Conservation (phyloP, 2,888 invertebrate species). For the Cloeon dipterum region DNA sequence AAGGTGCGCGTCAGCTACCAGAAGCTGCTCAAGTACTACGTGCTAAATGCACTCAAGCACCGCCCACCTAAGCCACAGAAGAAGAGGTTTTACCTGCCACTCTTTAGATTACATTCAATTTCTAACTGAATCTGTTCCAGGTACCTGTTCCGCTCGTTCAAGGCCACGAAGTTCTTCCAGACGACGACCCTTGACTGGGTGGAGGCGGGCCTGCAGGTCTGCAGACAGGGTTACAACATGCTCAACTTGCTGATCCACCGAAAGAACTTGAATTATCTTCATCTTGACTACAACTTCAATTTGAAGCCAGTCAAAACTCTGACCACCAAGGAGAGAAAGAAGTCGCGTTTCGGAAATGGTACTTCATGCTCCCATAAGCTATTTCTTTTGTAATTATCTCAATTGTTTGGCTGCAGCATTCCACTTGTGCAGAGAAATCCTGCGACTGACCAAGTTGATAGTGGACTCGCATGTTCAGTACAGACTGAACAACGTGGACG, state of each 20-base stretch:
- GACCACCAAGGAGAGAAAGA: slow-evolving; percentile 98
- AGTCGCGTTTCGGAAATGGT: slow-evolving; percentile 91
- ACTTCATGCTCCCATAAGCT: too few species aligned
- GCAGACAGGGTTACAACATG: slow-evolving; percentile 99
- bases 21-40: slow-evolving; percentile 93
- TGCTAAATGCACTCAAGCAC: slow-evolving; percentile 92
- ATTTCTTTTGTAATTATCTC: too few species aligned
- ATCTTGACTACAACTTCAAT: slow-evolving; percentile 99
- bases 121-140: slow-evolving; percentile 17
- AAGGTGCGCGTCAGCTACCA: slow-evolving; percentile 99
- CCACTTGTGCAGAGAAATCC: slow-evolving; percentile 95
- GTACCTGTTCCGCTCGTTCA: slow-evolving; percentile 95
- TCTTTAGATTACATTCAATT: neutral
- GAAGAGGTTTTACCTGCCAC: slow-evolving; percentile 41
- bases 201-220: slow-evolving; percentile 94
- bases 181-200: slow-evolving; percentile 99
- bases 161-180: slow-evolving; percentile 99
- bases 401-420: slow-evolving; percentile 45
- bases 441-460: slow-evolving; percentile 92
- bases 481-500: slow-evolving; percentile 96
- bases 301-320: slow-evolving; percentile 98
- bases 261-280: slow-evolving; percentile 97
- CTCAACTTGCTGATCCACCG: slow-evolving; percentile 94
- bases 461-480: slow-evolving; percentile 99
- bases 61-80: slow-evolving; percentile 96